Evolutionary conservation across 1,140 invertebrate genomes (phyloP), one percentile per base, ranked within the genome.

Genomic region (honey bee (Apis mellifera)): DNA sequence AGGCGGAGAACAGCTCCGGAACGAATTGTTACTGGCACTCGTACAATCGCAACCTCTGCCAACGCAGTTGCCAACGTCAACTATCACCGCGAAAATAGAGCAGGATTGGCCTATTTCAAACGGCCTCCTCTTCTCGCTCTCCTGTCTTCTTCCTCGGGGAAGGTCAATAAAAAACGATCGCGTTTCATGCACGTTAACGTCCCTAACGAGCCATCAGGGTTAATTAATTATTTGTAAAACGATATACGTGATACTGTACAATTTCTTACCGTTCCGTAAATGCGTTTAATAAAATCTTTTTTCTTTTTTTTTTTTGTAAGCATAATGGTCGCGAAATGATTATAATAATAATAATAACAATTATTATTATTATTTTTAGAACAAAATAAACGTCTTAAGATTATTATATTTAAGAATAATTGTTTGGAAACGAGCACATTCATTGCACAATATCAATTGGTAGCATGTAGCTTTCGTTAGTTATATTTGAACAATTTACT

Each of bases 1-100:
- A 84, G 80, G 70, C 85, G 80, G 77, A 81, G 86, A 85, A 83
- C 77, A 81, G 75, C 79, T 75, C 82, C 64, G 42, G 86, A 87
- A 87, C 85, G 85, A 87, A 87, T 87, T 84, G 85, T 87, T 86
- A 81, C 86, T 84, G 86, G 85, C 86, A 87, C 82, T 86, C 65
- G 82, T 86, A 84, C 86, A 82, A 87, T 87, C 81, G 72, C 78
- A 74, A 73, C 17, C 85, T 68, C 78, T 78, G 82, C 86, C 85
- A 87, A 87, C 81, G 76, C 81, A 82, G 71, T 77, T 72, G 83
- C 83, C 84, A 84, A 72, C 73, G 69, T 78, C 75, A 82, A 78
- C 81, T 82, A 82, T 82, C 75, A 55, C 81, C 66, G 66, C 66
- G 57, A 82, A 82, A 82, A 82, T 82, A 82, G 74, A 82, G 75